phyloP scores from a whole-genome alignment of 2,888 invertebrate species.

The Trachelus troglodyta region DNA sequence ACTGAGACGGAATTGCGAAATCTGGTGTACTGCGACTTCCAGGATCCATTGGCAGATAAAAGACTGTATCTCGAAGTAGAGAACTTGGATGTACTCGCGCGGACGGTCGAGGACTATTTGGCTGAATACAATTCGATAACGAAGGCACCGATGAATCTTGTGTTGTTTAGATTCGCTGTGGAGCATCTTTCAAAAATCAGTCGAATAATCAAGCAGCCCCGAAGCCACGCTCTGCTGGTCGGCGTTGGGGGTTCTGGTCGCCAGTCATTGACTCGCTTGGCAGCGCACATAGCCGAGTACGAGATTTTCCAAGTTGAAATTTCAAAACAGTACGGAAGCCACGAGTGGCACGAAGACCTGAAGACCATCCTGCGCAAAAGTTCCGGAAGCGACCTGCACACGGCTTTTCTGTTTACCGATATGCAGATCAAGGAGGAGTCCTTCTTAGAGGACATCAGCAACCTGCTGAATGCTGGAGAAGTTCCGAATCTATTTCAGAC shows the following conservation, averaged over 20 bases:
- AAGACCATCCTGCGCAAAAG: slow-evolving; percentile 84
- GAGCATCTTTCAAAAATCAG: slow-evolving; percentile 93
- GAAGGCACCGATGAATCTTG: slow-evolving; percentile 95
- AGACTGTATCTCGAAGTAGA: slow-evolving; percentile 82
- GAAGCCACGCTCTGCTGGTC: slow-evolving; percentile 88
- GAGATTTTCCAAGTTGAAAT: slow-evolving; percentile 94
- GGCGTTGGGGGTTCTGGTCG: slow-evolving; percentile 95
- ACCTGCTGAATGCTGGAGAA: slow-evolving; percentile 92
- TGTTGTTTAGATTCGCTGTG: slow-evolving; percentile 92
- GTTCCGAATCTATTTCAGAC: slow-evolving; percentile 88
- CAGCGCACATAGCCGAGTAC: slow-evolving; percentile 93
- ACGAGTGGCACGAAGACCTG: slow-evolving; percentile 93
- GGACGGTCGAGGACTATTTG: slow-evolving; percentile 87
- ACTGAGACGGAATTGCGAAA: slow-evolving; percentile 86
- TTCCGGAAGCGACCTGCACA: slow-evolving; percentile 85
- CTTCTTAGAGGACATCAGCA: slow-evolving; percentile 93
- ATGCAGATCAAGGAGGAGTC: slow-evolving; percentile 94
- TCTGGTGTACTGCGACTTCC: slow-evolving; percentile 94
- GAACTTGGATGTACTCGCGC: slow-evolving; percentile 81
- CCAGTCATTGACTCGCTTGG: slow-evolving; percentile 89
- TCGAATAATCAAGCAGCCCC: slow-evolving; percentile 90
- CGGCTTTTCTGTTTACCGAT: slow-evolving; percentile 91
- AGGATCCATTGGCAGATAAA: slow-evolving; percentile 90
- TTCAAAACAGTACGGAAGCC: slow-evolving; percentile 83
- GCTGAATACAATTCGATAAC: slow-evolving; percentile 94